Evolutionary conservation across 2,888 invertebrate genomes (phyloP), one percentile per base, ranked within the genome.

Genomic region (Orchestes rusci): DNA sequence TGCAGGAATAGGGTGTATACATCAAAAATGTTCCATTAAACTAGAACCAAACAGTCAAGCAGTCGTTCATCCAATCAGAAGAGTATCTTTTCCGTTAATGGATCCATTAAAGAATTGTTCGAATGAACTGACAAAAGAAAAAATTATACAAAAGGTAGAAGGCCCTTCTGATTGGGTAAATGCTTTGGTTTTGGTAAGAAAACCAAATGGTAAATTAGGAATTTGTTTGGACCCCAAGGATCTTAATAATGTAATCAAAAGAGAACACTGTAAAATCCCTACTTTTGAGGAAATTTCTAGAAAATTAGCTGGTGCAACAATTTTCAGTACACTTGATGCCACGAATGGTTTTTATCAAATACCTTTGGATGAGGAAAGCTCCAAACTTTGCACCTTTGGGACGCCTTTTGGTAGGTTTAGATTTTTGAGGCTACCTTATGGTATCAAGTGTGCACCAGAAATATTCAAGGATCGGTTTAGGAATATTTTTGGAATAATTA

Each of bases 161-260:
- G 16, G 38, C 27, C 38, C 47, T 18, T 29, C 32, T 3, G 39
- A 29, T 20, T 47, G 38, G 16, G 38, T 43, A 3, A 36, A 38
- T 27, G 19, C 23, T 16, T 12, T 47, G 19, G 34, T 47, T 4
- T 38, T 43, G 23, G 43, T 43, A 27, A 39, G 43, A 31, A 47
- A 47, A 34, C 30, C 18, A 16, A 32, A 47, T 30, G 31, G 31
- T 16, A 31, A 23, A 27, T n/a, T 43, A 16, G 31, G 47, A 23
- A 65, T 73, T 70, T 18, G 67, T 62, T 15, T 49, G 4, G 27
- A 38, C 28, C 42, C 42, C 4, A 23, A n/a, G 16, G 15, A 18
- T 5, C 3, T 59, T 3, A 60, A 60, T 45, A 35, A 35, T 5
- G 51, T 50, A 13, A 57, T 60, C 34, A 48, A 55, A 33, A 34